Evolutionary conservation across 2,113 vertebrate species (phyloP).

Genomic region (Murina feae): DNA sequence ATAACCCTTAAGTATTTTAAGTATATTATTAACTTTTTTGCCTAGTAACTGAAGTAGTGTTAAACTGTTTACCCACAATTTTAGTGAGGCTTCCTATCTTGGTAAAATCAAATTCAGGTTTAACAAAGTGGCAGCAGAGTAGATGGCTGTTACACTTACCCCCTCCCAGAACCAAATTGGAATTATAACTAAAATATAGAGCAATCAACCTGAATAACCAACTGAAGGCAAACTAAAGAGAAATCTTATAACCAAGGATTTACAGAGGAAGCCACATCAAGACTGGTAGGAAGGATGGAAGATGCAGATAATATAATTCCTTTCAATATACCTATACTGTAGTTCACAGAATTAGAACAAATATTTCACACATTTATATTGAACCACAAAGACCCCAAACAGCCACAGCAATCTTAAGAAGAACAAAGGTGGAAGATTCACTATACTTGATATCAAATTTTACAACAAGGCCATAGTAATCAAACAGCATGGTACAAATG

Average conservation of each 20-base stretch:
- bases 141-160: background rate
- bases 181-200: background rate
- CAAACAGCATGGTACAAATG: background rate
- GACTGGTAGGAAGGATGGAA: background rate
- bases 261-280: background rate
- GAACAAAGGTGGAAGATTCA: no score
- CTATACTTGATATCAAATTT: no score
- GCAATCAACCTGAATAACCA: background rate
- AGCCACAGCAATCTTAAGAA: no score
- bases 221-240: background rate
- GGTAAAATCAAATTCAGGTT: constrained; percentile 22
- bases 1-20: background rate
- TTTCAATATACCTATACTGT: background rate
- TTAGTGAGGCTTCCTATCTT: constrained; percentile 24
- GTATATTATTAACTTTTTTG: constrained; percentile 22
- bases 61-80: constrained; percentile 15
- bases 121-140: background rate
- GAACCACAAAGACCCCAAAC: no score
- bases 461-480: no score
- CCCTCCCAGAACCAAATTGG: background rate
- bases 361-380: background rate
- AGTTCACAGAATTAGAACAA: background rate
- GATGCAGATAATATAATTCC: background rate
- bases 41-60: background rate
- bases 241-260: background rate